phyloP scores from a whole-genome alignment of 2,797 vertebrate species.

The Gila robusta region DNA sequence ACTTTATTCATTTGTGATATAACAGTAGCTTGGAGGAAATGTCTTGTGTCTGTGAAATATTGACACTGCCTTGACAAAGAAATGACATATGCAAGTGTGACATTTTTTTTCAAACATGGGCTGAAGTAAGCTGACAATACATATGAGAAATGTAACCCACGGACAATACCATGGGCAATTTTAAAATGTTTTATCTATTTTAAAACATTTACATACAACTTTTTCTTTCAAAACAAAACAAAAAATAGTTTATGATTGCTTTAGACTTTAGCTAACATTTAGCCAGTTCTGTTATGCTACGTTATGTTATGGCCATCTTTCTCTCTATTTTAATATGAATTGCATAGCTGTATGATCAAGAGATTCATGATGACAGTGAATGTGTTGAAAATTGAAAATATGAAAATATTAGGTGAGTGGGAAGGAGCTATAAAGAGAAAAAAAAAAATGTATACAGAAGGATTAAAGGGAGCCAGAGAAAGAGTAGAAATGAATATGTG shows the following conservation, averaged over 20 bases:
- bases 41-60: background rate
- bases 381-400: background rate
- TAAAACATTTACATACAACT: slow-evolving; percentile 3
- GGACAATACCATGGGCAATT: background rate
- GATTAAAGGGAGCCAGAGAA: background rate
- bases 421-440: slow-evolving; percentile 14
- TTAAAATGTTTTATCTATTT: background rate
- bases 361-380: background rate
- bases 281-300: background rate
- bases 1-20: slow-evolving; percentile 2
- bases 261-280: background rate
- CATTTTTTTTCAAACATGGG: slow-evolving; percentile 8
- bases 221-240: background rate
- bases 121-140: slow-evolving; percentile 13
- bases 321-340: background rate
- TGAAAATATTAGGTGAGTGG: slow-evolving; percentile 21
- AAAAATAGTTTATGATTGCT: background rate
- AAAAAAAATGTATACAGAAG: background rate
- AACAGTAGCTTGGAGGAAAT: slow-evolving; percentile 15
- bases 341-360: slow-evolving; percentile 1
- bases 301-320: background rate
- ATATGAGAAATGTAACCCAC: background rate
- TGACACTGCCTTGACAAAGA: background rate
- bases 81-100: slow-evolving; percentile 1
- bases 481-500: slow-evolving; percentile 13